These are phyloP conservation scores for Drosophila kanapiae DNA, from an alignment of 1,140 invertebrate genomes.

Conservation along the genomic window DNA sequence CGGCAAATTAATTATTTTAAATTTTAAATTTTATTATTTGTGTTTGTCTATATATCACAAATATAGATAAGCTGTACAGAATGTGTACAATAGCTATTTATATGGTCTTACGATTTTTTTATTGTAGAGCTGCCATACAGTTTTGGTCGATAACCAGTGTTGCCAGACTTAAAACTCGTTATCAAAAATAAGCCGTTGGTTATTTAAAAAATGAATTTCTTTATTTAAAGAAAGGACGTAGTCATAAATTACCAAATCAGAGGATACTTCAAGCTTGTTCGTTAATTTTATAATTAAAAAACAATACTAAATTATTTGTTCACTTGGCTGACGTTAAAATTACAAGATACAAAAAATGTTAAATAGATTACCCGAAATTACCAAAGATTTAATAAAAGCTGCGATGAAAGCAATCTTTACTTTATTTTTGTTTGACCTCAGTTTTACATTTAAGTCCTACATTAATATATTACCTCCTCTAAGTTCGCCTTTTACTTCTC, in stretches of 20 bases:
- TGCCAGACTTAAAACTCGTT: slow-evolving; percentile 11
- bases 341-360: too few species aligned
- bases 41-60: too few species aligned
- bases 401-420: neutral
- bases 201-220: neutral
- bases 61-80: too few species aligned
- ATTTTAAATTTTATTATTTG: too few species aligned
- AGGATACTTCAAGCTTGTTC: neutral
- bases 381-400: neutral
- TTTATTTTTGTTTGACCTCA: neutral
- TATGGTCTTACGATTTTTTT: too few species aligned
- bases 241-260: too few species aligned
- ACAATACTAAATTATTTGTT: neutral
- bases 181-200: neutral
- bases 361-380: neutral
- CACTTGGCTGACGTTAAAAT: neutral
- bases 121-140: neutral
- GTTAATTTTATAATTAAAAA: too few species aligned
- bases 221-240: neutral
- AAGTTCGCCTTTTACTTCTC: slow-evolving; percentile 5
- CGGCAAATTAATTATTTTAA: too few species aligned
- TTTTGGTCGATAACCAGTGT: neutral
- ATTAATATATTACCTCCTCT: slow-evolving; percentile 3
- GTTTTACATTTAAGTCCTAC: slow-evolving; percentile 1
- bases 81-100: too few species aligned